Percentiles rank a stretch among this genome's conserved stretches.
phyloP scores from a whole-genome alignment of 1,140 invertebrate species.

The Drosophila tani region DNA sequence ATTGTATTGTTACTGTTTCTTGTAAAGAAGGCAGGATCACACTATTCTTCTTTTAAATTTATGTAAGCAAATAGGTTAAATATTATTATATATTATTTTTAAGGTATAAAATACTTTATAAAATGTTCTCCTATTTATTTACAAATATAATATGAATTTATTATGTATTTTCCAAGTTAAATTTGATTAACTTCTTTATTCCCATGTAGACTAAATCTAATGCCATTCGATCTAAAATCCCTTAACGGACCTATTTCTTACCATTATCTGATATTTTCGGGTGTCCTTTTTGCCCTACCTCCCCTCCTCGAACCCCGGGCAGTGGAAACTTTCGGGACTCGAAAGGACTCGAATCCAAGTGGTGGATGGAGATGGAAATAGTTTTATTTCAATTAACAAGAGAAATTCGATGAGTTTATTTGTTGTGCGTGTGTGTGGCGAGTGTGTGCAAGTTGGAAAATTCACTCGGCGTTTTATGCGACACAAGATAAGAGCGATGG shows the following conservation, averaged over 20 bases:
- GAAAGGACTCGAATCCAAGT: too few species aligned
- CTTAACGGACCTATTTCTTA: background rate
- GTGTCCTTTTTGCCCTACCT: background rate
- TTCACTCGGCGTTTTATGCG: slow-evolving; percentile 71
- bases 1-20: background rate
- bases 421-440: slow-evolving; percentile 47
- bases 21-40: too few species aligned
- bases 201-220: too few species aligned
- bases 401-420: slow-evolving; percentile 83
- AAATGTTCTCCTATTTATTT: too few species aligned
- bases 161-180: too few species aligned
- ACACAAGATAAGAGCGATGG: slow-evolving; percentile 81
- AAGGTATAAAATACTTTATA: too few species aligned
- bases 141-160: too few species aligned
- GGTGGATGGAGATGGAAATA: slow-evolving; percentile 52
- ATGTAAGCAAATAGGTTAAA: too few species aligned
- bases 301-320: too few species aligned
- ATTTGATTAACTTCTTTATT: background rate
- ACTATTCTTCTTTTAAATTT: too few species aligned
- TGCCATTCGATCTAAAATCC: background rate
- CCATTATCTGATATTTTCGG: slow-evolving; percentile 1
- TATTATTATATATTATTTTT: too few species aligned
- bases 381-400: slow-evolving; percentile 83
- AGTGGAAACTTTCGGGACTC: slow-evolving; percentile 16
- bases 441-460: slow-evolving; percentile 16